Evolutionary conservation across 2,113 vertebrate genomes (phyloP).

Genomic region (Mustelus asterias): DNA sequence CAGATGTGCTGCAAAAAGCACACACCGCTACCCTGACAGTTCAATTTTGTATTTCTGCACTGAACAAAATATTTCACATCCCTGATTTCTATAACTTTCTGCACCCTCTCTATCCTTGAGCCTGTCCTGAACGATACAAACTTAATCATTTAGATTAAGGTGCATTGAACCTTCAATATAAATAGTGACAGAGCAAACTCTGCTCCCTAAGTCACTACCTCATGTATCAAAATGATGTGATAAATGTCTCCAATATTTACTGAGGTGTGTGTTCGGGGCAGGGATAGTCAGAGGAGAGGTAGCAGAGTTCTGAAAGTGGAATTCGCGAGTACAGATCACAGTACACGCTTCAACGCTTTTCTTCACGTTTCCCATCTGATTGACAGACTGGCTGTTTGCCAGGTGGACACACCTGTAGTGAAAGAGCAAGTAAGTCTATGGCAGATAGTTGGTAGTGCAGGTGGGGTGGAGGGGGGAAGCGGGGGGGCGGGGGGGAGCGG

Average conservation of each 20-base stretch:
- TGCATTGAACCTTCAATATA: neutral
- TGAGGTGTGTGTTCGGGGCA: neutral
- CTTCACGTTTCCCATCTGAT: neutral
- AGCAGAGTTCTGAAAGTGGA: neutral
- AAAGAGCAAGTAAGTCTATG: fast-evolving
- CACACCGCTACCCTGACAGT: neutral
- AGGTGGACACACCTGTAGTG: neutral
- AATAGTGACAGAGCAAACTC: neutral
- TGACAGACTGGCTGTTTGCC: neutral
- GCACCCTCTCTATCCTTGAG: neutral
- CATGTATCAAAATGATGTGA: neutral
- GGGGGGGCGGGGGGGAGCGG: fast-evolving
- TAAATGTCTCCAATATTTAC: neutral
- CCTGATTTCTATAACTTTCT: neutral
- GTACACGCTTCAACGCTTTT: neutral
- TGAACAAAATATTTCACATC: slow-evolving; percentile 3
- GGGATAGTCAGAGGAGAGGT: neutral
- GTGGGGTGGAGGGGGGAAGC: fast-evolving
- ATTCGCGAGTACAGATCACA: neutral
- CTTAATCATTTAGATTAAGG: neutral
- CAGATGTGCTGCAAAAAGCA: neutral
- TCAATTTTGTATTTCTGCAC: neutral
- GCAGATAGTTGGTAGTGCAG: too few species aligned
- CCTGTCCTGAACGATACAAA: neutral
- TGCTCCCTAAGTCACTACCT: neutral